These are phyloP conservation scores for Callorhinus ursinus DNA, from an alignment of 2,113 vertebrate species.

Conservation along the genomic window DNA sequence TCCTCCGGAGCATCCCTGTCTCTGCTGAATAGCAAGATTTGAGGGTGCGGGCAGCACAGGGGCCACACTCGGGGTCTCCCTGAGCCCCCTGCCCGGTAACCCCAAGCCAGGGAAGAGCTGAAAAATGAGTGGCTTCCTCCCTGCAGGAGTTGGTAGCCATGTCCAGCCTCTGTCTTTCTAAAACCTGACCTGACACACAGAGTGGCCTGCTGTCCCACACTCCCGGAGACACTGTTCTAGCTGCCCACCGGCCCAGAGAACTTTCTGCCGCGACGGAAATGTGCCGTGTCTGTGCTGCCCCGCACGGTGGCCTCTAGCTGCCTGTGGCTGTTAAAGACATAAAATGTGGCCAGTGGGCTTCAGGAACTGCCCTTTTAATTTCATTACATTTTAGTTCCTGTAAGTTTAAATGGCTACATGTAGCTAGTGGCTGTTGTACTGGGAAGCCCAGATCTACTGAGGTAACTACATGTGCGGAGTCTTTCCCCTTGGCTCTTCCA, in stretches of 20 bases:
- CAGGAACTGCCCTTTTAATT: background rate
- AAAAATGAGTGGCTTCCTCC: background rate
- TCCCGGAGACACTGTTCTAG: background rate
- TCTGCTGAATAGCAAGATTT: background rate
- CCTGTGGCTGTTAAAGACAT: accelerated
- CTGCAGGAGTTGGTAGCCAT: background rate
- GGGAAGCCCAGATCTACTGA: background rate
- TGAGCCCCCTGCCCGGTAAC: accelerated
- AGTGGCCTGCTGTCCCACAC: background rate
- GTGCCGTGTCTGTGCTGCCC: accelerated
- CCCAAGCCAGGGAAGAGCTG: background rate
- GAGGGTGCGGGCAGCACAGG: accelerated
- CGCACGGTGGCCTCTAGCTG: accelerated
- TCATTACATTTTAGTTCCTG: background rate
- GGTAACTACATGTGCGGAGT: background rate
- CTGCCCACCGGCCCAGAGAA: background rate
- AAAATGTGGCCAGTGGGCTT: background rate
- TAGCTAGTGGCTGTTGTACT: background rate
- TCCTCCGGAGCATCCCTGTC: background rate
- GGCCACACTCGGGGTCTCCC: accelerated
- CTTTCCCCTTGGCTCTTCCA: background rate
- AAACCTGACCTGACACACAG: background rate
- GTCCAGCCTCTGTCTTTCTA: background rate
- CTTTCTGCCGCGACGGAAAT: accelerated
- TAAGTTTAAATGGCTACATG: background rate